Evolutionary conservation across 2,113 vertebrate species (phyloP), one percentile per base, ranked within the genome.

Genomic region (Cynopterus brachyotis): DNA sequence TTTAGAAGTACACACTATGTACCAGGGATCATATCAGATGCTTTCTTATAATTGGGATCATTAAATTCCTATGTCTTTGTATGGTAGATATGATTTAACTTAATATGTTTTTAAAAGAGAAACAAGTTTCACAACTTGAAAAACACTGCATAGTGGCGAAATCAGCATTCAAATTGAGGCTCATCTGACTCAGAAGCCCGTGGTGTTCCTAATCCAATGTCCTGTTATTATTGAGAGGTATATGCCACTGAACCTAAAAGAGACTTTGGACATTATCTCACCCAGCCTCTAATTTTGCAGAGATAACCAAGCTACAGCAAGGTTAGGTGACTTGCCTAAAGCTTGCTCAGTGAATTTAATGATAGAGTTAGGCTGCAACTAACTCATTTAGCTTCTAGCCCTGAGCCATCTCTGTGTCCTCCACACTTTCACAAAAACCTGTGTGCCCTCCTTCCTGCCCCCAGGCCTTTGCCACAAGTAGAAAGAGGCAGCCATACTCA

Each of bases 121-220:
- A 88, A 75, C 80, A 67, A 78, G 6, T 66, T 78, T 96, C 59
- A 59, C 32, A 22, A 57, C 28, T 42, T 91, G 72, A 89, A 79
- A 37, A 86, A 82, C 91, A 87, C 47, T 15, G 13, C 42, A 67
- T 20, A 24, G 73, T 24, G 42, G 10, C 45, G 17, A 70, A 60
- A 50, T 66, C 45, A 87, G 78, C 47, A 66, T 96, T 85, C 28
- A 50, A 42, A 35, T 6, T 0, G 53, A 42, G 13, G 3, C 20
- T 8, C 1, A 2, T n/a, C 40, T 35, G 83, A 83, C 59, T 64
- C 13, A 2, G 32, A 67, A 35, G 42, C 28, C n/a, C n/a, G 16
- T 0, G 0, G 16, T 42, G 35, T 55, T 69, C 81, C 78, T 67
- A 26, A 26, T 20, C 40, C 26, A 30, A 3, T 2, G 15, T n/a